Evolutionary conservation across 2,888 invertebrate genomes (phyloP).

Genomic region (Phragmatobia fuliginosa): DNA sequence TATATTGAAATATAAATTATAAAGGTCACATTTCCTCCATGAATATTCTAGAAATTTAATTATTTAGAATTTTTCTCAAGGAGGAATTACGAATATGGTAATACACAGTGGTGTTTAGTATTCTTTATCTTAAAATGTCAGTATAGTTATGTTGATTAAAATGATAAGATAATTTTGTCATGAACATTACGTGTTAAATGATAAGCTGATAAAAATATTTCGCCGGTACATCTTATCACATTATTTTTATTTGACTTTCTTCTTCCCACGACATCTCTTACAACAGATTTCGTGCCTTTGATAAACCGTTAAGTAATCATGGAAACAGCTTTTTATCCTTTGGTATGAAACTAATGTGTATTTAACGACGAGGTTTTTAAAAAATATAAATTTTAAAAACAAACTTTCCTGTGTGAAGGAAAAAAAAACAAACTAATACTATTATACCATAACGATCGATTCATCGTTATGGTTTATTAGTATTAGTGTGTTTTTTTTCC

Average conservation of each 20-base stretch:
- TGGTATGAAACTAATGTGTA: background rate
- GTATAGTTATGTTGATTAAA: slow-evolving; percentile 14
- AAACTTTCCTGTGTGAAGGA: no score
- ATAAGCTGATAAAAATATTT: slow-evolving; percentile 54
- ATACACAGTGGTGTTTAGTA: background rate
- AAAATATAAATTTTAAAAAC: no score
- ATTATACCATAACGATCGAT: background rate
- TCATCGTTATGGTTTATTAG: no score
- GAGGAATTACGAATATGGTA: background rate
- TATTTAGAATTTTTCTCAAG: background rate
- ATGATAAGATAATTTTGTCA: slow-evolving; percentile 39
- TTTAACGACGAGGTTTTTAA: no score
- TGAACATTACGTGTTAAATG: slow-evolving; percentile 41
- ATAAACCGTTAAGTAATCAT: slow-evolving; percentile 46
- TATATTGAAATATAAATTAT: background rate
- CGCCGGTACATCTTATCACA: slow-evolving; percentile 47
- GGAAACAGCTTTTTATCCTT: slow-evolving; percentile 20
- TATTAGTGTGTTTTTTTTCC: no score
- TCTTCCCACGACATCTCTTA: slow-evolving; percentile 59
- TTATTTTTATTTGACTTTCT: slow-evolving; percentile 37
- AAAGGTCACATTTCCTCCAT: background rate
- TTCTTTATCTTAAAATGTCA: background rate
- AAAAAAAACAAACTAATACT: no score
- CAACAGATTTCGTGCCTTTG: slow-evolving; percentile 45
- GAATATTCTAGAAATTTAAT: background rate